Conservation (phyloP, 2,888 invertebrate genomes). For the Drosophila nigritarsus region DNA sequence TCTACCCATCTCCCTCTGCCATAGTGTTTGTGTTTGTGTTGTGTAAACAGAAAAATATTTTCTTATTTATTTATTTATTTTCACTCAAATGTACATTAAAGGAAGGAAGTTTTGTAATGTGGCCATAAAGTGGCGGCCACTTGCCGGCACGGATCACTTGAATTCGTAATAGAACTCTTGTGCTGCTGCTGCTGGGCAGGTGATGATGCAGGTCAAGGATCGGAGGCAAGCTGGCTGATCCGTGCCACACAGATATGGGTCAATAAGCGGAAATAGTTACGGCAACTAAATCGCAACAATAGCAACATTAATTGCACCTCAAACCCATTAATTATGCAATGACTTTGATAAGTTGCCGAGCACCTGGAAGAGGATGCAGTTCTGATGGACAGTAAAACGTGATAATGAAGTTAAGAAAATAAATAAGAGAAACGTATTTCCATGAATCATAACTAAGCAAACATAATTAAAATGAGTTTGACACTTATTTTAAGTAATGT, state of each 20-base stretch:
- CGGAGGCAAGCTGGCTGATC: conserved; percentile 43
- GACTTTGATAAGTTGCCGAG: not conserved
- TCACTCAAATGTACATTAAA: conserved; percentile 30
- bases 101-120: conserved; percentile 51
- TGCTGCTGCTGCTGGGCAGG: conserved; percentile 32
- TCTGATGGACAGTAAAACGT: conserved; percentile 3
- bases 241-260: conserved; percentile 43
- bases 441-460: not conserved
- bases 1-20: not conserved
- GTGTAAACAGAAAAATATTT: conserved; percentile 58
- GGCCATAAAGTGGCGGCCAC: conserved; percentile 49
- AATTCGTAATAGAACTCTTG: conserved; percentile 42
- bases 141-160: conserved; percentile 29
- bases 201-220: conserved; percentile 55
- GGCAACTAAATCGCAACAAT: conserved; percentile 16
- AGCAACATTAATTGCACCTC: conserved; percentile 23
- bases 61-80: conserved; percentile 55
- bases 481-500: not conserved
- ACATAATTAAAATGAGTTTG: not conserved
- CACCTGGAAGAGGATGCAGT: conserved; percentile 8
- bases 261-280: conserved; percentile 36
- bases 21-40: conserved; percentile 19
- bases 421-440: not conserved
- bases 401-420: not conserved
- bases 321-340: conserved; percentile 7